These are phyloP conservation scores for Momotus momota DNA, from an alignment of 2,797 vertebrate species.

Conservation along the genomic window DNA sequence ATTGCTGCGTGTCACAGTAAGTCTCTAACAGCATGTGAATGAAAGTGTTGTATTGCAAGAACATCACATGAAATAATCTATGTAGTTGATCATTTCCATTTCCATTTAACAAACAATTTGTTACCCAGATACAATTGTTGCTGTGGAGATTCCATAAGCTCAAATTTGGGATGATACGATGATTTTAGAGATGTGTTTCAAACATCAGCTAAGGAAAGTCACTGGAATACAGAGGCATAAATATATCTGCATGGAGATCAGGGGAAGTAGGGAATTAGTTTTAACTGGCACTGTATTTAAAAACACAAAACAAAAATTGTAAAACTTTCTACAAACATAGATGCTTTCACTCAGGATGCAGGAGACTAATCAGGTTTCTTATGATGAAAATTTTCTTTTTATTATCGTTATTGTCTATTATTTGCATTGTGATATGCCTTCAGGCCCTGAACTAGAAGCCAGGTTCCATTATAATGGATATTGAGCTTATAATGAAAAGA, in stretches of 20 bases:
- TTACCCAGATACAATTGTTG: background rate
- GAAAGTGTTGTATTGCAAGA: background rate
- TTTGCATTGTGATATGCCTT: constrained; percentile 7
- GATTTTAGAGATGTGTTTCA: background rate
- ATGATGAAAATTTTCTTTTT: constrained; percentile 23
- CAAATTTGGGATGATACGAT: background rate
- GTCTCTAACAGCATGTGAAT: background rate
- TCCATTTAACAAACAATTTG: constrained; percentile 43
- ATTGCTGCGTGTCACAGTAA: background rate
- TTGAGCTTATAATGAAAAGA: constrained; percentile 27
- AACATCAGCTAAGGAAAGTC: background rate
- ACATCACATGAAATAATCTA: background rate
- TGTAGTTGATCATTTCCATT: background rate
- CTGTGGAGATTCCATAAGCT: background rate
- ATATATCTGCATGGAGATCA: background rate
- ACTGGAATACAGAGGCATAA: background rate
- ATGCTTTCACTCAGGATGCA: background rate
- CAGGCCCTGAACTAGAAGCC: background rate
- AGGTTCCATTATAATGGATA: constrained; percentile 22
- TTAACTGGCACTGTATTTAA: background rate
- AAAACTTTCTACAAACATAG: background rate
- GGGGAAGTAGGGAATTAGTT: background rate
- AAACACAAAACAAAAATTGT: background rate
- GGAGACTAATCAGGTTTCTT: background rate
- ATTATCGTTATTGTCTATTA: constrained; percentile 33